These are phyloP conservation scores for Hippocampus comes DNA, from an alignment of 2,113 vertebrate genomes.

Conservation along the genomic window DNA sequence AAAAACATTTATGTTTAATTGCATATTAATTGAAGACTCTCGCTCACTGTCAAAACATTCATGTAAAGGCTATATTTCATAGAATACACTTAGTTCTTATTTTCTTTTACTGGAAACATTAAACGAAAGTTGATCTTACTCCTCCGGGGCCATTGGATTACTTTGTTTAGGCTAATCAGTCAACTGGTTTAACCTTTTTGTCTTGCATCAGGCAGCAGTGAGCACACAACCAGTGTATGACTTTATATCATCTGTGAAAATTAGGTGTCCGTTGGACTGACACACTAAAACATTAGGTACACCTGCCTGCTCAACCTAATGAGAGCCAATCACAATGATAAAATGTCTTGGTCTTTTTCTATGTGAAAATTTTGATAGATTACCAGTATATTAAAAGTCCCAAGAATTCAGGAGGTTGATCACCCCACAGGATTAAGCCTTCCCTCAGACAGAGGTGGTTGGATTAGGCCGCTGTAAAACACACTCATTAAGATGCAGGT, in stretches of 20 bases:
- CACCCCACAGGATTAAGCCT: slow-evolving; percentile 11
- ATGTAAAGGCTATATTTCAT: neutral
- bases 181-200: slow-evolving; percentile 10
- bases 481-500: slow-evolving; percentile 51
- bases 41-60: too few relatives aligned
- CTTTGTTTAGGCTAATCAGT: slow-evolving; percentile 11
- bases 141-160: neutral
- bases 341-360: neutral
- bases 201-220: neutral
- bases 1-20: too few relatives aligned
- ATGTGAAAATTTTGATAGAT: neutral
- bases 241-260: neutral
- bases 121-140: neutral
- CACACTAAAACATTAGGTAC: neutral
- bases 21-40: too few relatives aligned
- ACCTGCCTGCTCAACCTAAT: neutral
- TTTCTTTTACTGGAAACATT: neutral
- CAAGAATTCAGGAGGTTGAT: neutral
- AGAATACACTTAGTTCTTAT: neutral
- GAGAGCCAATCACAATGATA: neutral
- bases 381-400: neutral
- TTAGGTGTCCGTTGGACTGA: neutral
- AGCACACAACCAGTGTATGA: neutral
- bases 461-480: slow-evolving; percentile 48
- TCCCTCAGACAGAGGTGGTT: slow-evolving; percentile 60